A percentile compares a stretch with the other conserved stretches of the same genome.
Conservation (phyloP, 2,113 vertebrate genomes). For the Emydocephalus ijimae region DNA sequence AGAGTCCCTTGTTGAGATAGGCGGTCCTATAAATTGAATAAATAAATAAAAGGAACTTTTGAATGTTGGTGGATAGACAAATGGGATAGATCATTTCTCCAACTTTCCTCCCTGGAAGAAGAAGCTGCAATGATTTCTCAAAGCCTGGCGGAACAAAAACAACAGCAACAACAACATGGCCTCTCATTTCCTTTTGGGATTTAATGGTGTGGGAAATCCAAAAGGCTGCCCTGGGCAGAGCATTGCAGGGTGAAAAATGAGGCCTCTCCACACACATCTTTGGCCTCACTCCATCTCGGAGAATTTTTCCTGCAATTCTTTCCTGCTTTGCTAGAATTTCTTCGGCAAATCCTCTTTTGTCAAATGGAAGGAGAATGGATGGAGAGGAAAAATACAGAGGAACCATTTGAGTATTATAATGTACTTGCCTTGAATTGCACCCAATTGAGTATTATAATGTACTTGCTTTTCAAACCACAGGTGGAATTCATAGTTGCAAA, state of each 20-base stretch:
- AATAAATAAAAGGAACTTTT: background rate
- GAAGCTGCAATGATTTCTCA: background rate
- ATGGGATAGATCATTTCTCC: background rate
- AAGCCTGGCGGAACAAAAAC: background rate
- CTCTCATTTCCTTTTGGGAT: background rate
- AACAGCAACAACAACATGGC: too few species aligned
- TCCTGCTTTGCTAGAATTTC: background rate
- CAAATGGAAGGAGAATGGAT: background rate
- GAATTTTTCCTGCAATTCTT: background rate
- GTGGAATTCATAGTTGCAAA: background rate
- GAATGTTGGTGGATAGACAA: background rate
- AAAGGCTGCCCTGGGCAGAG: background rate
- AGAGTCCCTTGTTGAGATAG: background rate
- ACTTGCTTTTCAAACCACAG: background rate
- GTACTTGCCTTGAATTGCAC: too few species aligned
- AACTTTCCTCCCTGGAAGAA: background rate
- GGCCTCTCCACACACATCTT: background rate
- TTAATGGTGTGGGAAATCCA: background rate
- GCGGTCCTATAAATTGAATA: background rate
- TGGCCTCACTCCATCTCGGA: background rate
- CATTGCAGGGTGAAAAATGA: too few species aligned
- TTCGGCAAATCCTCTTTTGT: background rate
- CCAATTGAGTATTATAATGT: too few species aligned
- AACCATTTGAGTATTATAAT: background rate
- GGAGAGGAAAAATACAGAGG: background rate